These are phyloP conservation scores for Cyclopterus lumpus DNA, from an alignment of 2,797 vertebrate genomes.

Conservation along the genomic window DNA sequence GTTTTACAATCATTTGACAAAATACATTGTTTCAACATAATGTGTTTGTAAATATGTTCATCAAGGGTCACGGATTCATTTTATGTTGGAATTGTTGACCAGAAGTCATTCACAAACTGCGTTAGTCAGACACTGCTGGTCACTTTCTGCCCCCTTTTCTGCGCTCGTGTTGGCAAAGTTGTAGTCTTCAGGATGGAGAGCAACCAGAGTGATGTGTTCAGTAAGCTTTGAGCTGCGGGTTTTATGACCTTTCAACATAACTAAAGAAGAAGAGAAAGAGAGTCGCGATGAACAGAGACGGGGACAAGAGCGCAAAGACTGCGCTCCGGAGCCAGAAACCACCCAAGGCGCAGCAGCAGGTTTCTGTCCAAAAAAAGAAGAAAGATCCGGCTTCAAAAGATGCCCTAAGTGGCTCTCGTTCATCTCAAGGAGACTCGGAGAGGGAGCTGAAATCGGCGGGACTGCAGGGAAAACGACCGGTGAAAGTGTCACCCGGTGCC, in stretches of 20 bases:
- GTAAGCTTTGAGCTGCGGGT: neutral
- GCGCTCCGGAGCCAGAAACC: slow-evolving; percentile 65
- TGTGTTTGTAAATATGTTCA: neutral
- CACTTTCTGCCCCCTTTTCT: neutral
- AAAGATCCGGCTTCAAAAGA: slow-evolving; percentile 81
- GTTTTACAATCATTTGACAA: neutral
- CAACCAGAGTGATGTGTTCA: neutral
- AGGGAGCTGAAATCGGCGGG: slow-evolving; percentile 75
- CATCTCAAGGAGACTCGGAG: slow-evolving; percentile 32
- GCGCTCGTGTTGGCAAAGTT: slow-evolving; percentile 32
- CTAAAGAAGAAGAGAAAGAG: neutral
- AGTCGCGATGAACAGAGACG: slow-evolving; percentile 72
- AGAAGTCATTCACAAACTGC: slow-evolving; percentile 42
- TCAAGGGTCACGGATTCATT: neutral
- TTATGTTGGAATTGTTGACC: slow-evolving; percentile 53
- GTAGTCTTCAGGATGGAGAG: slow-evolving; percentile 51
- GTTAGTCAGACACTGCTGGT: neutral
- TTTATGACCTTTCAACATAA: neutral
- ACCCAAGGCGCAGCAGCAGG: slow-evolving; percentile 67
- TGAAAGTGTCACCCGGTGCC: slow-evolving; percentile 50
- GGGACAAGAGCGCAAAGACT: slow-evolving; percentile 60
- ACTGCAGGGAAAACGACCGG: slow-evolving; percentile 61
- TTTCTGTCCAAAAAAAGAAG: slow-evolving; percentile 81
- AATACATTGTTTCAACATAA: neutral
- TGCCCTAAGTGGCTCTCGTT: slow-evolving; percentile 69